phyloP scores from a whole-genome alignment of 2,797 vertebrate species.

The Neopelma chrysocephalum region DNA sequence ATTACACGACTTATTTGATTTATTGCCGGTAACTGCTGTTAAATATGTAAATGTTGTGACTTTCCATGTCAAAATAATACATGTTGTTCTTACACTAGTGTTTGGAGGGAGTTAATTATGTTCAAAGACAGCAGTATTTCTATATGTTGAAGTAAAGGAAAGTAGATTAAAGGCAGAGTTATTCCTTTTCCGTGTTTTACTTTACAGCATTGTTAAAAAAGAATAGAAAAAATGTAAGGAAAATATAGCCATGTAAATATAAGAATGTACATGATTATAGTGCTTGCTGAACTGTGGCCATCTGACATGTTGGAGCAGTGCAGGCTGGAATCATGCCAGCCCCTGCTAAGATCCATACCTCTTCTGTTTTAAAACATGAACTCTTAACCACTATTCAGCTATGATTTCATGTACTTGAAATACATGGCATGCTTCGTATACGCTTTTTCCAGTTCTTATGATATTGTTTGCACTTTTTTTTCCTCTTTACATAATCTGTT shows the following conservation, averaged over 20 bases:
- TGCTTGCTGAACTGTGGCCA: not conserved
- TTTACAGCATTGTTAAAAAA: not conserved
- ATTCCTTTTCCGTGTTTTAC: not conserved
- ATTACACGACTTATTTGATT: not conserved
- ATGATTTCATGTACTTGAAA: not conserved
- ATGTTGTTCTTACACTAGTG: not conserved
- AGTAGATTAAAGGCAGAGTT: not conserved
- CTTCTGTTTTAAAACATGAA: accelerated
- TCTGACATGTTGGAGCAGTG: not conserved
- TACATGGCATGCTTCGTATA: not conserved
- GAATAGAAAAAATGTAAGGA: not conserved
- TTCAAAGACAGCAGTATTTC: not conserved
- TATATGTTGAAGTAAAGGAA: not conserved
- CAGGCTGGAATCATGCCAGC: not conserved
- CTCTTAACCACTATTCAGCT: not conserved
- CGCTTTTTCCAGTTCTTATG: not conserved
- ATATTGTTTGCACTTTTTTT: not conserved
- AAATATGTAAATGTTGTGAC: not conserved
- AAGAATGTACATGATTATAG: not conserved
- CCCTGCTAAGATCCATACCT: not conserved
- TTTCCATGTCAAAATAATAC: not conserved
- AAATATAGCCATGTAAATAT: not conserved
- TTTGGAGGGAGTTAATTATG: not conserved
- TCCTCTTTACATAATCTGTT: not conserved
- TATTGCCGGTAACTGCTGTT: not conserved